Base-by-base conservation (phyloP, 2,113 vertebrate genomes). In the Bufo bufo region DNA sequence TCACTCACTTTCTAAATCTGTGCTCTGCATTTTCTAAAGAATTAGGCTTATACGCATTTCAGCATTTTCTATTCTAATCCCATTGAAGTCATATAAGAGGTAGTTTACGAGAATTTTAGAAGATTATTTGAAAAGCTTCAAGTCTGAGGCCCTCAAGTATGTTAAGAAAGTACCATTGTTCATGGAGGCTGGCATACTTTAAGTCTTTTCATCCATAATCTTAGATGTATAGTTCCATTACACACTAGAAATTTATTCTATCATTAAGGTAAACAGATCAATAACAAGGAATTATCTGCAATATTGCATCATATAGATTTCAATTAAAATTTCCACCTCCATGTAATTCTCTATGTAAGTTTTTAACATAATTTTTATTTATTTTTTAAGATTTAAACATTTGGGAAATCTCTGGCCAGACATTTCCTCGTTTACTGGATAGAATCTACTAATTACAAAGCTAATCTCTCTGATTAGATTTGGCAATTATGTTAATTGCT, bases 391-490 rank as follows among this genome's bases (percentile, higher is more conserved):
- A 11, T n/a, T 19, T 71, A 58, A 45, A 61, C 4, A 77, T 77
- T 85, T 85, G 71, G 23, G 45, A 75, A 75, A 49, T 63, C 54
- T 9, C 72, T 77, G 23, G 11, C 33, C 45, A 13, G 52, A 58
- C 80, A 16, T 79, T 17, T 84, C 19, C 69, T 43, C 58, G 58
- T 86, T 77, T 45, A 23, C 74, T 69, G 59, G 49, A 50, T 61
- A 69, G 75, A 79, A 69, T 69, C 77, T 80, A 80, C 85, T 86
- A 80, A 80, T 80, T 86, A 80, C 77, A 43, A 14, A 69, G 49
- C 50, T 80, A 79, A 86, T 79, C 85, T 86, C 61, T 56, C 61
- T 86, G 85, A 86, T 86, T 86, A 77, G 85, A 86, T 86, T 86
- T 80, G 77, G 85, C 85, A 86, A 86, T 86, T 86, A 80, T 69